These are phyloP conservation scores for Hapalemur alaotrensis DNA, from an alignment of 2,797 vertebrate genomes.

Conservation along the genomic window DNA sequence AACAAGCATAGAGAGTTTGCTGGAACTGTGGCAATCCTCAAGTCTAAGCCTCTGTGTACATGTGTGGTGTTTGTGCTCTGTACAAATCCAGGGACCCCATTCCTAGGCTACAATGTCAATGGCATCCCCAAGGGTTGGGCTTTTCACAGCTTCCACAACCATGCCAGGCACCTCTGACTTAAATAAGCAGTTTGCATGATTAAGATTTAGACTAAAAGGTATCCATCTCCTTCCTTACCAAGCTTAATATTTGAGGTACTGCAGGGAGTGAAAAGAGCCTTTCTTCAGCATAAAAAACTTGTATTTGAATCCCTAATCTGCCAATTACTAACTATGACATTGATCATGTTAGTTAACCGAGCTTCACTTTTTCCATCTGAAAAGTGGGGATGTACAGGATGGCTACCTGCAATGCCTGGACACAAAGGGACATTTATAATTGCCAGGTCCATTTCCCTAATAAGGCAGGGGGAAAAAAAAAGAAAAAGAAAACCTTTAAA, in stretches of 20 bases:
- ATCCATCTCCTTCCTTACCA: not conserved
- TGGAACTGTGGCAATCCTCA: not conserved
- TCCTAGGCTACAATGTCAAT: not conserved
- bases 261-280: not conserved
- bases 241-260: not conserved
- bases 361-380: not conserved
- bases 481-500: not conserved
- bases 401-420: not conserved
- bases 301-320: not conserved
- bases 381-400: not conserved
- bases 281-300: not conserved
- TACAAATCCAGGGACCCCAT: not conserved
- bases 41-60: not conserved
- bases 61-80: accelerated
- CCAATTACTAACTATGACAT: not conserved
- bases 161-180: not conserved
- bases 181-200: not conserved
- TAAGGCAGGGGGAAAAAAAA: not conserved
- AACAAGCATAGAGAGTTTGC: not conserved
- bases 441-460: not conserved
- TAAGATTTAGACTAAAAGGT: not conserved
- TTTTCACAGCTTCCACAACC: not conserved
- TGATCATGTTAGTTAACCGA: not conserved
- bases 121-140: not conserved
- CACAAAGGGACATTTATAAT: not conserved